These are phyloP conservation scores for Drosophila chauvacae DNA, from an alignment of 1,140 invertebrate species.

Conservation along the genomic window DNA sequence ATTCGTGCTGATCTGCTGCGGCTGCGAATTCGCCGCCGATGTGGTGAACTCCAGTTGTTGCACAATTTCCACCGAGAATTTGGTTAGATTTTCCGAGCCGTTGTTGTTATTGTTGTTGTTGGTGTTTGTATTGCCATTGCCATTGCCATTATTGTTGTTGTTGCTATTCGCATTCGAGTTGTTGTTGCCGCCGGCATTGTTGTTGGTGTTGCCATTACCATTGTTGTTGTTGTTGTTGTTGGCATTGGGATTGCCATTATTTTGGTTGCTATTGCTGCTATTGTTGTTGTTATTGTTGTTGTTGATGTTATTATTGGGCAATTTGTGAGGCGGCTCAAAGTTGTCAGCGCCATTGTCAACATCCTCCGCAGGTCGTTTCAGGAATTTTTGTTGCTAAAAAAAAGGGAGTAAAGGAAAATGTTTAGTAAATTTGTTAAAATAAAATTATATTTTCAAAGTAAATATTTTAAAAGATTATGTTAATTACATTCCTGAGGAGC, in stretches of 20 bases:
- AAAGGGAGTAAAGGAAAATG: background rate
- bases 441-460: background rate
- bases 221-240: constrained; percentile 71
- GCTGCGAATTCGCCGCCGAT: constrained; percentile 91
- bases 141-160: constrained; percentile 73
- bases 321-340: constrained; percentile 90
- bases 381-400: constrained; percentile 93
- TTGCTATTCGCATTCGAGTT: constrained; percentile 57
- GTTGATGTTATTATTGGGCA: constrained; percentile 88
- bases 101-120: constrained; percentile 55
- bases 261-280: constrained; percentile 85
- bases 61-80: constrained; percentile 95
- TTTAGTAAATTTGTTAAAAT: background rate
- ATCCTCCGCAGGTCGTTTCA: constrained; percentile 91
- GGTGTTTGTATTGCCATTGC: constrained; percentile 84
- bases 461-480: background rate
- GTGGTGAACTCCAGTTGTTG: constrained; percentile 95
- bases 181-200: constrained; percentile 18
- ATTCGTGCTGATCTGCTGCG: constrained; percentile 96
- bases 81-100: constrained; percentile 88
- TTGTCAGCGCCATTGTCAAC: constrained; percentile 87
- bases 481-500: background rate
- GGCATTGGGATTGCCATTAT: constrained; percentile 84
- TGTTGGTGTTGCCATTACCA: constrained; percentile 86
- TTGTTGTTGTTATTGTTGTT: constrained; percentile 60